Base-by-base conservation (phyloP, 37 sponge, comb jelly and placozoan species). In the Chondrosia reniformis region DNA sequence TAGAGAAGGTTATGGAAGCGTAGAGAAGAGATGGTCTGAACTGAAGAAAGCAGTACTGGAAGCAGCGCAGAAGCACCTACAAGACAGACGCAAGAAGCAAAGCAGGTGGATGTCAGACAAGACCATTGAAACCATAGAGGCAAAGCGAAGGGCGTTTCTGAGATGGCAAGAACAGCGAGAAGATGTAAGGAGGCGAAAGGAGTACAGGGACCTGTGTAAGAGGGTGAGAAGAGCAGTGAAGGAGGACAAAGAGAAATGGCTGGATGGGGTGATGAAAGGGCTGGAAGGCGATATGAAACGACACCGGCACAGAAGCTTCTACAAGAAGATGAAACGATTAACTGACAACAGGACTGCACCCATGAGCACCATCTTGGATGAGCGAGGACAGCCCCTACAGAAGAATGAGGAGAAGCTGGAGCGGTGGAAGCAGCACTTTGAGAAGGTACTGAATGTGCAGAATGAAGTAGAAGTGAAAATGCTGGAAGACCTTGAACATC, bases 361-460 rank as follows among this genome's bases (percentile, higher is more conserved):
- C 5, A 19, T 66, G 36, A 66, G 37, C 67, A 62, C 32, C 38
- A 66, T 66, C 67, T 4, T 66, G 4, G 36, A 66, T 66, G 38
- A 66, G 38, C 39, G 36, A 5, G 67, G 38, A 66, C 39, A 66
- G 36, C 38, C 36, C 9, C 67, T 66, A 31, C 38, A 31, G 30
- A 66, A 36, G 5, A 66, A 66, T 66, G 67, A 66, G 36, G 67
- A 66, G 67, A 66, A 19, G 67, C 32, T 66, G 67, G 67, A 36
- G 32, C 7, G 67, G 36, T 66, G 67, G 67, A 66, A 19, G 67
- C 32, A 40, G 17, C 67, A 66, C 38, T 66, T 66, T 66, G 67
- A 36, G 5, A 40, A 40, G 38, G 36, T 66, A 37, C 67, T 66
- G 32, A 66, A 66, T 19, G 67, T 66, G 33, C 39, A 10, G 17